Evolutionary conservation across 37 sponge, comb jelly and placozoan genomes (phyloP).

Genomic region (Spongilla lacustris): DNA sequence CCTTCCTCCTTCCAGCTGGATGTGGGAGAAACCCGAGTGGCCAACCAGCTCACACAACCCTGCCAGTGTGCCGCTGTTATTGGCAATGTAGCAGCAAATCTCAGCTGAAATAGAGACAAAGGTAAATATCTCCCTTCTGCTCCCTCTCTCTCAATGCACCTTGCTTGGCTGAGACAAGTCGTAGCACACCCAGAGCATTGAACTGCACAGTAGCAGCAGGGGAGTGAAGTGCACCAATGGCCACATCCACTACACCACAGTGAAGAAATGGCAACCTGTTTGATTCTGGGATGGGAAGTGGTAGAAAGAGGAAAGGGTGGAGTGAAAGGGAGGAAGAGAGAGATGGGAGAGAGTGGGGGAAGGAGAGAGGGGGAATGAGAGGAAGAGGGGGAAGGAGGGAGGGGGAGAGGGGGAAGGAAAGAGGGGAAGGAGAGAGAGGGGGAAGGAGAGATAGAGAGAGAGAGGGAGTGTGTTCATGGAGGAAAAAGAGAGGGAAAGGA

Average conservation of each 20-base stretch:
- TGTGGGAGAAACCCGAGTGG: slow-evolving; percentile 25
- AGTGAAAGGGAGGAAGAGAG: slow-evolving; percentile 57
- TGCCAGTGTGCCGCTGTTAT: neutral
- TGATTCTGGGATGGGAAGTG: neutral
- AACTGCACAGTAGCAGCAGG: slow-evolving; percentile 48
- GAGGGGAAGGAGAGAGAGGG: neutral
- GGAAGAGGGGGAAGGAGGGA: neutral
- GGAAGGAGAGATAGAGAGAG: neutral
- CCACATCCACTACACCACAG: slow-evolving; percentile 64
- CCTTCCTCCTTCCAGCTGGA: slow-evolving; percentile 62
- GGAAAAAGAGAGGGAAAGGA: neutral
- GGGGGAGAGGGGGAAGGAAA: neutral
- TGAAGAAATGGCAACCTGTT: slow-evolving; percentile 31
- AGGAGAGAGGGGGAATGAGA: neutral
- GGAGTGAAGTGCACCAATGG: slow-evolving; percentile 26
- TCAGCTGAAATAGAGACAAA: slow-evolving; percentile 12
- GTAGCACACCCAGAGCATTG: slow-evolving; percentile 58
- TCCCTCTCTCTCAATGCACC: no score
- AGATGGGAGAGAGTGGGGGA: slow-evolving; percentile 62
- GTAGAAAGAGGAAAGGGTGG: neutral
- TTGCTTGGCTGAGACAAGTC: slow-evolving; percentile 63
- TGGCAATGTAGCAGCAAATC: neutral
- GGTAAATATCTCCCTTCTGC: no score
- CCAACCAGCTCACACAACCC: slow-evolving; percentile 20
- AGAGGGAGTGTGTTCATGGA: no score